phyloP scores from a whole-genome alignment of 2,113 vertebrate genomes.

The Burhinus bistriatus region DNA sequence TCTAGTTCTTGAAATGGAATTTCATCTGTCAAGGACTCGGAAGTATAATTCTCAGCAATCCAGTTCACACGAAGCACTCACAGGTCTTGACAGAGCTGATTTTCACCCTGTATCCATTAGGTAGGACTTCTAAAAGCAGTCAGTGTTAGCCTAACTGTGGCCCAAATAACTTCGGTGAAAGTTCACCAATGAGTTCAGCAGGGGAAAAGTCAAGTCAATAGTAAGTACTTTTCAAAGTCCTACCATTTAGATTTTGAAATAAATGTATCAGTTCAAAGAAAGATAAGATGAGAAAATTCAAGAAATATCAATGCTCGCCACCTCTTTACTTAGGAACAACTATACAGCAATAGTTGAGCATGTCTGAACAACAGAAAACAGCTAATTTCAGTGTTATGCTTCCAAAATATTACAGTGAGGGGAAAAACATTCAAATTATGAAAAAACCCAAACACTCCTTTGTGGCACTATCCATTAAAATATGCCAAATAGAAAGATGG shows the following conservation, averaged over 20 bases:
- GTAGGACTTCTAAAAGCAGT: background rate
- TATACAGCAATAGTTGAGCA: background rate
- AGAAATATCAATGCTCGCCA: background rate
- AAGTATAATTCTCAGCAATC: background rate
- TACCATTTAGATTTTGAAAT: background rate
- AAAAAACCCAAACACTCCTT: background rate
- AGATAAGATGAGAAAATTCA: background rate
- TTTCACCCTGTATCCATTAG: background rate
- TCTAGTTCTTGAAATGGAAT: background rate
- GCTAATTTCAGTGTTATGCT: background rate
- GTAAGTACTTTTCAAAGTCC: background rate
- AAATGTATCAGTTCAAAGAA: background rate
- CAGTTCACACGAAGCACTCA: background rate
- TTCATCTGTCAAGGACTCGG: background rate
- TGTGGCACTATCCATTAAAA: slow-evolving; percentile 1
- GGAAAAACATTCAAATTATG: background rate
- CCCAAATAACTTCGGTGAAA: background rate
- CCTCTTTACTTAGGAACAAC: background rate
- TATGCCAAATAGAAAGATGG: background rate
- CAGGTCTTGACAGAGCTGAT: background rate
- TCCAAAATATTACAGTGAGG: background rate
- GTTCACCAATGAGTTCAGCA: background rate
- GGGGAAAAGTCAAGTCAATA: background rate
- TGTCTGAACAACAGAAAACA: background rate
- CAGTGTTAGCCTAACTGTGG: background rate